Base-by-base conservation (phyloP, 2,888 invertebrate genomes). In the Terebella lapidaria region DNA sequence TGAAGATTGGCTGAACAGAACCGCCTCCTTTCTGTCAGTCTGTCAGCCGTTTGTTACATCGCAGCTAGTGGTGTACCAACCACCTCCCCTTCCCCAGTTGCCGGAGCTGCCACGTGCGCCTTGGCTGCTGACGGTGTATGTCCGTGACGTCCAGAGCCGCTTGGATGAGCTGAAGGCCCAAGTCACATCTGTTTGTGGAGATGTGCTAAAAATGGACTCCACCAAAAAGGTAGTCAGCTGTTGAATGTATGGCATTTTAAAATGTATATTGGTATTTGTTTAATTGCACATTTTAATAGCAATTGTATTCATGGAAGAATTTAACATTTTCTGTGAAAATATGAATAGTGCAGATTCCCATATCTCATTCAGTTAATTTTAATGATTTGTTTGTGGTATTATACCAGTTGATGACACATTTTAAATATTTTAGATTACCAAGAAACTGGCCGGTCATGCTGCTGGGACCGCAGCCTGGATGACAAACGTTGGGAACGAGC, bases 171-270 rank as follows among this genome's bases (percentile, higher is more conserved):
- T 68, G 35, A 66, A 67, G 59, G 69, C 70, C 22, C 27, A 46
- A 56, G 63, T 72, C 20, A 72, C 70, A 1, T 69, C 67, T 0
- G 51, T 54, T n/a, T 69, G 65, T 62, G 72, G 70, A 1, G 24
- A 22, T 5, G 58, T 71, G 15, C 47, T 71, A 3, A 72, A 71
- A 51, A 54, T 71, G 51, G 70, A 70, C 52, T 72, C 71, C 10
- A 72, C 69, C 1, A 72, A 71, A 54, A 57, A 57, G 52, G 25
- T 57, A 15, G 10, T 22, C 42, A 55, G n/a, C n/a, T n/a, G n/a
- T n/a, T n/a, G n/a, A n/a, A n/a, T n/a, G n/a, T n/a, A n/a, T n/a
- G n/a, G n/a, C n/a, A n/a, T n/a, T n/a, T n/a, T n/a, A n/a, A n/a
- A n/a, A n/a, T n/a, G n/a, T n/a, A n/a, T n/a, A n/a, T n/a, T n/a